phyloP scores from a whole-genome alignment of 2,888 invertebrate genomes.

The Trisateles emortualis region DNA sequence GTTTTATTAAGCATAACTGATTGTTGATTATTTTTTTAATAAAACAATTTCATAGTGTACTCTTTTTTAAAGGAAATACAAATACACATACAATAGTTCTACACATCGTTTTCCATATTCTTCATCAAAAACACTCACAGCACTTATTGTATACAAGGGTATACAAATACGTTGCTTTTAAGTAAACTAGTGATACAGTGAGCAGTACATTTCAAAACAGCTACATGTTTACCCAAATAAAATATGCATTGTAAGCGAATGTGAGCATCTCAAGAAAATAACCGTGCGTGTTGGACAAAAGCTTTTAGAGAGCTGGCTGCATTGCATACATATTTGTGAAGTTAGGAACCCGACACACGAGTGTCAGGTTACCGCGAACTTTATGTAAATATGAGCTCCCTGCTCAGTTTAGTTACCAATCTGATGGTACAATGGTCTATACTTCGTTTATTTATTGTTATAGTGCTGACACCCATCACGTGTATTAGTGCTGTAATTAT shows the following conservation, averaged over 20 bases:
- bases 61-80: too few relatives aligned
- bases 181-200: slow-evolving; percentile 28
- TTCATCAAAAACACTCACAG: neutral
- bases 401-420: slow-evolving; percentile 11
- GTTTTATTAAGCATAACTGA: too few relatives aligned
- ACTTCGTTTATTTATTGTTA: too few relatives aligned
- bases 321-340: slow-evolving; percentile 51
- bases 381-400: slow-evolving; percentile 17
- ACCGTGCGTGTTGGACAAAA: slow-evolving; percentile 68
- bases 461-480: too few relatives aligned
- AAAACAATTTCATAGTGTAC: too few relatives aligned
- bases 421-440: too few relatives aligned
- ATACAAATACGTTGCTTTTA: slow-evolving; percentile 23
- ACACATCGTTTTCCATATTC: neutral
- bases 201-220: slow-evolving; percentile 32
- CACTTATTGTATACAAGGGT: too few relatives aligned
- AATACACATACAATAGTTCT: too few relatives aligned
- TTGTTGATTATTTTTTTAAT: too few relatives aligned
- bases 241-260: slow-evolving; percentile 66
- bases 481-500: too few relatives aligned
- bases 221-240: slow-evolving; percentile 55
- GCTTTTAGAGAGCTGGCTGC: slow-evolving; percentile 71
- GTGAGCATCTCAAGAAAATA: slow-evolving; percentile 65
- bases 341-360: slow-evolving; percentile 42
- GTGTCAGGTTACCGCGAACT: slow-evolving; percentile 17